Percentiles rank a stretch among this genome's conserved stretches.
Conservation (phyloP, 2,797 vertebrate species). For the Malurus leucopterus region DNA sequence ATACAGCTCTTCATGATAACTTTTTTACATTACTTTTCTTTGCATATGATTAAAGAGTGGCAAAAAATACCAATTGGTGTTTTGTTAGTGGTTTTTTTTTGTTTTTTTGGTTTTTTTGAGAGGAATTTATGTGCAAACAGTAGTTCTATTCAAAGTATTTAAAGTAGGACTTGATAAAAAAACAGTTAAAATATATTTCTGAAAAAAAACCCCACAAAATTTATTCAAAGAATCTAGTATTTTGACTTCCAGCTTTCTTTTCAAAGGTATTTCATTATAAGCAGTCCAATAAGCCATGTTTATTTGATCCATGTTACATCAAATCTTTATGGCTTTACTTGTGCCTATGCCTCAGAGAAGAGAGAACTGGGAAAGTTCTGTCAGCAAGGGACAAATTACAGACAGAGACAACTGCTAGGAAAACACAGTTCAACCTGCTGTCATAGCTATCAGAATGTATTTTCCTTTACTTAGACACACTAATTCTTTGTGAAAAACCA, state of each 20-base stretch:
- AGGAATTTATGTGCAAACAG: neutral
- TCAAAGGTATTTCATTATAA: neutral
- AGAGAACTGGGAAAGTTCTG: neutral
- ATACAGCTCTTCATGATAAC: neutral
- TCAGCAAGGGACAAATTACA: neutral
- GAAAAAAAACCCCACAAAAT: accelerated
- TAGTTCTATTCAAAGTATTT: neutral
- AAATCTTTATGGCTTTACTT: neutral
- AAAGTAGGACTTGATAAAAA: neutral
- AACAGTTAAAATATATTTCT: neutral
- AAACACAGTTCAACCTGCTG: neutral
- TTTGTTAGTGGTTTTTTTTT: neutral
- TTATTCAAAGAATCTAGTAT: neutral
- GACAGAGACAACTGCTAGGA: neutral
- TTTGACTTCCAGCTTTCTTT: neutral
- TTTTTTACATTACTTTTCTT: neutral
- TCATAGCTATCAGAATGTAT: neutral
- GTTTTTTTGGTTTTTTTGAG: neutral
- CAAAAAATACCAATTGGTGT: neutral
- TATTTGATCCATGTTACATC: neutral
- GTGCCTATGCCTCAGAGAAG: neutral
- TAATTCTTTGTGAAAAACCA: neutral
- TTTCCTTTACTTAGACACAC: neutral
- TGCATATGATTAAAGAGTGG: neutral
- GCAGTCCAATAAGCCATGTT: neutral